These are phyloP conservation scores for Hippasteria phrygiana DNA, from an alignment of 53 echinoderm and acorn worm genomes.

Conservation along the genomic window DNA sequence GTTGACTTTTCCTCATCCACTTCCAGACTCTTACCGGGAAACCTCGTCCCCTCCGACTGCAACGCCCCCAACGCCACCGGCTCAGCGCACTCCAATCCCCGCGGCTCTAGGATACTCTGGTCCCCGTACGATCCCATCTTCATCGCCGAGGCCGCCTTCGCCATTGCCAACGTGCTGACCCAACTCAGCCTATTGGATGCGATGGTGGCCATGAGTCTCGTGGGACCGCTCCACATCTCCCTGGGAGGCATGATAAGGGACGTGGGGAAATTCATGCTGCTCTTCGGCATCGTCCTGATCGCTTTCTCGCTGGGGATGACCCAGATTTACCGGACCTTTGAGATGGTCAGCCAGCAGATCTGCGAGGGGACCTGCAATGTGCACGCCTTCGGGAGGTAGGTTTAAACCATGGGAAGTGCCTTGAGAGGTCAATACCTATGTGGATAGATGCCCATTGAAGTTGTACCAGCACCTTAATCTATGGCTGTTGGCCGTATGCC, in stretches of 20 bases:
- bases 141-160: conserved; percentile 64
- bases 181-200: conserved; percentile 69
- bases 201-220: conserved; percentile 60
- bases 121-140: conserved; percentile 57
- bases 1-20: no score
- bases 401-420: not conserved
- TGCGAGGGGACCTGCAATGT: conserved; percentile 11
- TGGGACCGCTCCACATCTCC: conserved; percentile 82
- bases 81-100: no score
- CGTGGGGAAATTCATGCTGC: conserved; percentile 61
- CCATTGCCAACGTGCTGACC: conserved; percentile 81
- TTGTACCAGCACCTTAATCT: no score
- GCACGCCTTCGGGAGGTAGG: conserved; percentile 27
- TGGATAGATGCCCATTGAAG: no score
- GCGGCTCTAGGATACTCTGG: conserved; percentile 16
- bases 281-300: conserved; percentile 70
- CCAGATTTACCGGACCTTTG: conserved; percentile 73
- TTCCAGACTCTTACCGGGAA: no score
- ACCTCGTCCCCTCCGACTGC: not conserved
- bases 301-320: conserved; percentile 84
- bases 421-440: no score
- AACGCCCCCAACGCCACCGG: not conserved
- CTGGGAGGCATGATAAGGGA: conserved; percentile 62
- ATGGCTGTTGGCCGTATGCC: no score
- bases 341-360: conserved; percentile 17